Conservation (phyloP, 2,888 invertebrate genomes). For the Tholera decimalis region DNA sequence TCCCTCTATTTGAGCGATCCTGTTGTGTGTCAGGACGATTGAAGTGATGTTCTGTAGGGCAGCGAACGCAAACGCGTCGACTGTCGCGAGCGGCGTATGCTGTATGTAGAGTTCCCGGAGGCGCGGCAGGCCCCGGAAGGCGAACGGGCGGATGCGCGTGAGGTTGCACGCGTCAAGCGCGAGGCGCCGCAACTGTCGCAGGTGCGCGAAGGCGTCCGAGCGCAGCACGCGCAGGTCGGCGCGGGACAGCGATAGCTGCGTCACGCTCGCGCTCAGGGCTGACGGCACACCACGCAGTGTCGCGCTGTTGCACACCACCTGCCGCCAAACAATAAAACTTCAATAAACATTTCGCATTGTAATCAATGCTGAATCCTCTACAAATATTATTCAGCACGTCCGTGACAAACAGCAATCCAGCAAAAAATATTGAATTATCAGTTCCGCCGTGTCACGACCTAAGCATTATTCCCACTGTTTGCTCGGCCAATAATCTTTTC, state of each 20-base stretch:
- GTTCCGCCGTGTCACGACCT: conserved; percentile 74
- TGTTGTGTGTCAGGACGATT: conserved; percentile 93
- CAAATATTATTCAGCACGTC: conserved; percentile 59
- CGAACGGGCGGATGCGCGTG: conserved; percentile 95
- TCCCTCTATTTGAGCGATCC: conserved; percentile 93
- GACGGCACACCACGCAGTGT: conserved; percentile 95
- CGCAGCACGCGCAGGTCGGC: conserved; percentile 96
- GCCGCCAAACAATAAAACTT: conserved; percentile 73
- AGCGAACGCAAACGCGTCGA: conserved; percentile 96
- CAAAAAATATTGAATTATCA: conserved; percentile 70
- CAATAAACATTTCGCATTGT: conserved; percentile 50
- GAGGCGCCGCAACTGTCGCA: conserved; percentile 95
- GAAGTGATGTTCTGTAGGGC: conserved; percentile 95
- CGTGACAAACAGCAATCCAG: conserved; percentile 61
- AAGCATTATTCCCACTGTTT: conserved; percentile 79
- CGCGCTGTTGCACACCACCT: conserved; percentile 97
- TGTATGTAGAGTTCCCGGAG: conserved; percentile 96
- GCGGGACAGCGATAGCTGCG: conserved; percentile 96
- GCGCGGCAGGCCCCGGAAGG: conserved; percentile 95
- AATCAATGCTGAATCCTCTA: conserved; percentile 61
- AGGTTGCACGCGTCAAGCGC: conserved; percentile 97
- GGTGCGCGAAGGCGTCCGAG: conserved; percentile 96
- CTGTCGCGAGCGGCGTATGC: conserved; percentile 95
- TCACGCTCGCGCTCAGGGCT: conserved; percentile 94
- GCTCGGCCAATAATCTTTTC: conserved; percentile 83